Base-by-base conservation (phyloP, 2,113 vertebrate genomes). In the Rhadina sibilatrix region DNA sequence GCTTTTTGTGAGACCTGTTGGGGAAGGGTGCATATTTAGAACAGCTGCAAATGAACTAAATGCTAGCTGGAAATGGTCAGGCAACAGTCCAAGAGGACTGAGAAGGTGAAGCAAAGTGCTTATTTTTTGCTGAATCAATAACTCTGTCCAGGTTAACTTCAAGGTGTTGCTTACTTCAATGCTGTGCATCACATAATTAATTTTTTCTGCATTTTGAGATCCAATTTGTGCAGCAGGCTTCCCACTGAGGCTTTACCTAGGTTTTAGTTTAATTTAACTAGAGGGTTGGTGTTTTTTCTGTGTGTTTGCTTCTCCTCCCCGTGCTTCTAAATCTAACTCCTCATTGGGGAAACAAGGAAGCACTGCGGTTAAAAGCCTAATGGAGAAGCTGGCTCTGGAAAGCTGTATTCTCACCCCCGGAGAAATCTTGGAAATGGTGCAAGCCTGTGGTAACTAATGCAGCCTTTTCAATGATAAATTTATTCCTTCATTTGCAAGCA, bases 401-500 rank as follows among this genome's bases (percentile, higher is more conserved):
- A 38, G 33, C 90, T 74, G 93, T 79, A 95, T 96, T 96, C 95
- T 93, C 75, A 95, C 95, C 95, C 93, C 97, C 77, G 69, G 94
- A 94, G 94, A 91, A 95, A 90, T 96, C 96, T 95, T 60, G 70
- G 94, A 97, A 97, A 84, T 93, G 93, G 91, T 82, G 91, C 96
- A 68, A 70, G 87, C 92, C 96, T 90, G 31, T 18, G 1, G 65
- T 79, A 93, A 94, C 96, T 92, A 89, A 91, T 60, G 65, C 33
- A 91, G 72, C 24, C 47, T 85, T 66, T 79, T 83, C 72, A 59
- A 31, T 95, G 96, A 97, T 88, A 54, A 88, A 95, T 95, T 77
- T 81, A 87, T 95, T 90, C 90, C 87, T 93, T 95, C 86, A 64
- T 95, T 97, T 97, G 89, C 0, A 17, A 89, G 78, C 64, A 83